Percentiles rank a stretch among this genome's conserved stretches.
phyloP scores from a whole-genome alignment of 1,140 invertebrate genomes.

The Hylyphantes graminicola region DNA sequence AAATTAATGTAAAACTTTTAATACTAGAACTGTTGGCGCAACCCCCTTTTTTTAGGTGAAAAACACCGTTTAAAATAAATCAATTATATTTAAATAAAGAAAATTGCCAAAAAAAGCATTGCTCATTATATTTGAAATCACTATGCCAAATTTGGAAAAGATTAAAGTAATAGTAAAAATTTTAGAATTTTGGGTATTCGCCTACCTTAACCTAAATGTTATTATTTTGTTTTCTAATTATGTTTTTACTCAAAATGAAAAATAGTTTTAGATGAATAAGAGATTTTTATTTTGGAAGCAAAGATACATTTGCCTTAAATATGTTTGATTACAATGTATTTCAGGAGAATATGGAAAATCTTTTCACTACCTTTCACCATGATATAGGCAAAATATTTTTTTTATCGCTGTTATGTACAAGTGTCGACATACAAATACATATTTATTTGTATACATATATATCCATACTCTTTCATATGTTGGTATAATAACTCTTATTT shows the following conservation, averaged over 20 bases:
- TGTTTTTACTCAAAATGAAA: not conserved
- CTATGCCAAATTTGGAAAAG: too few species aligned
- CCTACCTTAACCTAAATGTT: too few species aligned
- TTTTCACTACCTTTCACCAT: not conserved
- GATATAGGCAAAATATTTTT: conserved; percentile 35
- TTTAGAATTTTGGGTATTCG: too few species aligned
- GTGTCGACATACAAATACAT: conserved; percentile 19
- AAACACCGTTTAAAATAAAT: too few species aligned
- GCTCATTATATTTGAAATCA: too few species aligned
- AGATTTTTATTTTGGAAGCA: conserved; percentile 48
- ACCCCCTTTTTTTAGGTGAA: too few species aligned
- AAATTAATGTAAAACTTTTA: too few species aligned
- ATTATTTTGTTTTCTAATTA: too few species aligned
- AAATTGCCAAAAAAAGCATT: too few species aligned
- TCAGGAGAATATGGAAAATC: conserved; percentile 32
- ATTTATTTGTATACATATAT: conserved; percentile 23
- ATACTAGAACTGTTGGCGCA: too few species aligned
- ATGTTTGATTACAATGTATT: conserved; percentile 41
- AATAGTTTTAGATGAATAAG: conserved; percentile 34
- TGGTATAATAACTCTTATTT: conserved; percentile 14
- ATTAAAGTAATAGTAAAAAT: too few species aligned
- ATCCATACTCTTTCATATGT: conserved; percentile 20
- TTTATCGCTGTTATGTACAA: conserved; percentile 9
- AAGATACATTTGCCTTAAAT: conserved; percentile 24
- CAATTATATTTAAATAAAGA: too few species aligned